Percentiles rank a stretch among this genome's conserved stretches.
These are phyloP conservation scores for Halictus quadricinctus DNA, from an alignment of 2,888 invertebrate species.

Conservation along the genomic window DNA sequence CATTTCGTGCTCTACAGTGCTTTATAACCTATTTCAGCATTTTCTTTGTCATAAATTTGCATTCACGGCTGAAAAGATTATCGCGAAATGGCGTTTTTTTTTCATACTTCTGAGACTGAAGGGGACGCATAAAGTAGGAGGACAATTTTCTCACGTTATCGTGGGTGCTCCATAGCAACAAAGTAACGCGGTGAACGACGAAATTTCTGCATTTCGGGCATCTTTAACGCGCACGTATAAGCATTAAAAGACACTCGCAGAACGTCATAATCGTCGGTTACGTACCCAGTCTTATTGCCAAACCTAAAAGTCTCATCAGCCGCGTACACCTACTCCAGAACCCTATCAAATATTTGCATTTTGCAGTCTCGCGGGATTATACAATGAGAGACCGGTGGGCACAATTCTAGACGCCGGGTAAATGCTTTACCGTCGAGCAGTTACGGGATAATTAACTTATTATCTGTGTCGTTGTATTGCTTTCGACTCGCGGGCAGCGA, in stretches of 20 bases:
- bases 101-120: neutral
- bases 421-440: conserved; percentile 16
- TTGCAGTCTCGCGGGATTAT: neutral
- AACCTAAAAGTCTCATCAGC: conserved; percentile 1
- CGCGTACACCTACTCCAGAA: neutral
- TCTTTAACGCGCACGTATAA: neutral
- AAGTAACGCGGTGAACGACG: neutral
- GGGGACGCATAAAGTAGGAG: neutral
- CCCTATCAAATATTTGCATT: neutral
- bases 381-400: neutral
- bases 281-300: neutral
- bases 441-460: conserved; percentile 39
- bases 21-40: too few relatives aligned
- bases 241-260: conserved; percentile 2
- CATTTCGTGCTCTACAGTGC: too few relatives aligned
- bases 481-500: neutral
- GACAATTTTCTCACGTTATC: neutral
- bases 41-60: neutral
- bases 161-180: neutral
- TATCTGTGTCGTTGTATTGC: conserved; percentile 36
- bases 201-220: neutral
- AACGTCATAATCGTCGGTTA: neutral
- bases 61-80: neutral
- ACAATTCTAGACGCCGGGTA: neutral
- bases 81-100: neutral